phyloP scores from a whole-genome alignment of 53 echinoderm and acorn worm species.

The Echinarachnius parma region DNA sequence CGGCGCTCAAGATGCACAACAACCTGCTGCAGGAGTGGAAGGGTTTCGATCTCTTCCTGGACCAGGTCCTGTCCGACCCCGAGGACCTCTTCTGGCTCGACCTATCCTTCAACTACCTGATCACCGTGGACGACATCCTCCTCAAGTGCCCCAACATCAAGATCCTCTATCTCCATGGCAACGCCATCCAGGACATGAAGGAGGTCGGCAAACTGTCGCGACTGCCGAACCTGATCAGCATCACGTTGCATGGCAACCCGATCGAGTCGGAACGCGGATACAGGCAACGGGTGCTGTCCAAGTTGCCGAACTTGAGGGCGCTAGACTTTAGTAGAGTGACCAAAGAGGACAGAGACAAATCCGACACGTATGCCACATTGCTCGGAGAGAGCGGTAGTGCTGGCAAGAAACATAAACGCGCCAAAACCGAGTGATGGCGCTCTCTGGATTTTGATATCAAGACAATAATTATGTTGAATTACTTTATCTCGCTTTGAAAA shows the following conservation, averaged over 20 bases:
- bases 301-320: conserved; percentile 69
- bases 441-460: too few species aligned
- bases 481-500: too few species aligned
- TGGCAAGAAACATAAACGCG: conserved; percentile 3
- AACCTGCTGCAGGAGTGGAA: conserved; percentile 76
- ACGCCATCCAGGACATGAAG: conserved; percentile 66
- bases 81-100: conserved; percentile 79
- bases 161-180: conserved; percentile 93
- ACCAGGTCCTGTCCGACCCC: conserved; percentile 52
- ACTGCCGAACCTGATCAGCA: conserved; percentile 55
- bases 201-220: conserved; percentile 70
- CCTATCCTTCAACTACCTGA: conserved; percentile 80
- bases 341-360: conserved; percentile 64
- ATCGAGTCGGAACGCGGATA: conserved; percentile 71
- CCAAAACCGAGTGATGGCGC: conserved; percentile 7
- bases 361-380: conserved; percentile 42
- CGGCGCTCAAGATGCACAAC: conserved; percentile 80
- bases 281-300: conserved; percentile 64
- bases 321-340: conserved; percentile 88
- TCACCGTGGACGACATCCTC: conserved; percentile 65
- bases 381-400: conserved; percentile 16
- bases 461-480: too few species aligned
- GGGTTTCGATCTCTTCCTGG: conserved; percentile 62
- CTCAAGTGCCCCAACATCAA: conserved; percentile 73
- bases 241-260: conserved; percentile 86